Conservation (phyloP, 2,797 vertebrate genomes). For the Distichodus sexfasciatus region DNA sequence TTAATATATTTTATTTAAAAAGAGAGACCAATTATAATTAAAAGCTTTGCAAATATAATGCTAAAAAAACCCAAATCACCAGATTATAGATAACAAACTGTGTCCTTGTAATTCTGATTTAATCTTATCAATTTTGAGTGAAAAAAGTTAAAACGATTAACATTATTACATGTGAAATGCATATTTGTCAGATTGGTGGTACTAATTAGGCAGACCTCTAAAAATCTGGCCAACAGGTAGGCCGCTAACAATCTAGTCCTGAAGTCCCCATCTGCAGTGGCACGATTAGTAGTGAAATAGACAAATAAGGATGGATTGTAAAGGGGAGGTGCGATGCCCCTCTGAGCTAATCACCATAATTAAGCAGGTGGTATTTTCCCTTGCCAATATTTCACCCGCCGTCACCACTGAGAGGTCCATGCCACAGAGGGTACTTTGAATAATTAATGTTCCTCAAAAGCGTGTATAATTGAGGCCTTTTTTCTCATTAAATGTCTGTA, state of each 20-base stretch:
- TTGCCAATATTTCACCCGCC: slow-evolving; percentile 55
- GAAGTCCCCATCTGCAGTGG: slow-evolving; percentile 39
- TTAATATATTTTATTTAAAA: too few relatives aligned
- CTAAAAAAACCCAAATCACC: too few relatives aligned
- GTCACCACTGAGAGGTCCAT: slow-evolving; percentile 60
- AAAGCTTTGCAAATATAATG: too few relatives aligned
- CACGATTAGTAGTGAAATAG: slow-evolving; percentile 46
- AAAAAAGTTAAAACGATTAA: not conserved
- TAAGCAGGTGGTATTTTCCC: slow-evolving; percentile 55
- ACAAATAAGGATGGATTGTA: slow-evolving; percentile 52
- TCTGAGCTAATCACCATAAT: slow-evolving; percentile 60
- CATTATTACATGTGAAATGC: not conserved
- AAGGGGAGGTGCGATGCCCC: slow-evolving; percentile 35
- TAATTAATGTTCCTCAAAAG: slow-evolving; percentile 62
- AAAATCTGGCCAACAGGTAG: slow-evolving; percentile 29
- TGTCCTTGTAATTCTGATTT: not conserved
- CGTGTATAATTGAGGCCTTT: slow-evolving; percentile 69
- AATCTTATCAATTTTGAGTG: not conserved
- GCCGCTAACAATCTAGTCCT: slow-evolving; percentile 37
- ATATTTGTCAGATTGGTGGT: not conserved
- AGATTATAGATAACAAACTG: too few relatives aligned
- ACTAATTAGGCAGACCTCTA: not conserved
- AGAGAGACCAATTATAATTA: too few relatives aligned
- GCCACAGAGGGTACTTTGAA: slow-evolving; percentile 64
- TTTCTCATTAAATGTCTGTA: slow-evolving; percentile 68